phyloP scores from a whole-genome alignment of 2,113 vertebrate genomes.

The Psilopsiagon aymara region DNA sequence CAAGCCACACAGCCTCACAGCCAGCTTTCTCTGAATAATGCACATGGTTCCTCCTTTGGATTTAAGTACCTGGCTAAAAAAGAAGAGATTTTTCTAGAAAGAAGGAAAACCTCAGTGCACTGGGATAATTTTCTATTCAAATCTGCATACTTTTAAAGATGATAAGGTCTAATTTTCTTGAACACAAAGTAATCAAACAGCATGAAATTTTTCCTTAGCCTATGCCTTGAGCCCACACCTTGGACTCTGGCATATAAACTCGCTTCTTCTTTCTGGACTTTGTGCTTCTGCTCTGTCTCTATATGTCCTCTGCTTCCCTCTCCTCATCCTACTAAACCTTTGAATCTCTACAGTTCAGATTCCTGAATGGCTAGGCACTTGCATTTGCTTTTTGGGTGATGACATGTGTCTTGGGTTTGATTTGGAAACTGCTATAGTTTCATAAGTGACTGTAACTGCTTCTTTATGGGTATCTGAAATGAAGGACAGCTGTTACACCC shows the following conservation, averaged over 20 bases:
- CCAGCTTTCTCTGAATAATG: neutral
- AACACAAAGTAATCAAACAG: neutral
- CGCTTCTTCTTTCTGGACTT: neutral
- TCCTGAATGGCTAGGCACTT: neutral
- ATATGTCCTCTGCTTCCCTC: neutral
- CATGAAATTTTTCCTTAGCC: neutral
- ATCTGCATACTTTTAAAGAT: neutral
- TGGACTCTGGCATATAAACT: neutral
- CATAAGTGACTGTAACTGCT: slow-evolving; percentile 29
- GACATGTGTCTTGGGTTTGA: slow-evolving; percentile 25
- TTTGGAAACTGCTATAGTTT: slow-evolving; percentile 52
- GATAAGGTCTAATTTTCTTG: neutral
- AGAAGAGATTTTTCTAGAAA: neutral
- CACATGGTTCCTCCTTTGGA: neutral
- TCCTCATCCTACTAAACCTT: neutral
- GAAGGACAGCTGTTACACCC: slow-evolving; percentile 47
- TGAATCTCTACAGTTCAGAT: neutral
- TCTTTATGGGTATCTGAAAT: neutral
- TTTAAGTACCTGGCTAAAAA: neutral
- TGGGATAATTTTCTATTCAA: neutral
- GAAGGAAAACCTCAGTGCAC: neutral
- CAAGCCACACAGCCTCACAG: neutral
- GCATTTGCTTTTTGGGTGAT: neutral
- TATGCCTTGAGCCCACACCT: neutral
- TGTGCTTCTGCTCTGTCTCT: neutral